Evolutionary conservation across 2,888 invertebrate genomes (phyloP).

Genomic region (Junonia oenone): DNA sequence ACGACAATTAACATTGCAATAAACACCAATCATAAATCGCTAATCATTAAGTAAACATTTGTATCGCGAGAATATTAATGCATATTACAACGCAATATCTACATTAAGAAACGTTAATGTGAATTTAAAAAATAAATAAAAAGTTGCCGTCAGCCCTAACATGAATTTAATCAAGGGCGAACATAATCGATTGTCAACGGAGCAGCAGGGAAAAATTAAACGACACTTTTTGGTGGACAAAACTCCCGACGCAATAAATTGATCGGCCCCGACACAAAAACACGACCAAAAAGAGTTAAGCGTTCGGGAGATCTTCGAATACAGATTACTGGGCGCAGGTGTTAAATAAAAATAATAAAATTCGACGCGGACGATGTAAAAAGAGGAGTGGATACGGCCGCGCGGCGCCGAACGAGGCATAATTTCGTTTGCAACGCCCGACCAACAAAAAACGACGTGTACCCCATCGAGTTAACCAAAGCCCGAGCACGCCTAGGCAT

Average conservation of each 20-base stretch:
- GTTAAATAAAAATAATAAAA: slow-evolving; percentile 80
- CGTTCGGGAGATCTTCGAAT: slow-evolving; percentile 75
- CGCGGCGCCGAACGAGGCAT: slow-evolving; percentile 70
- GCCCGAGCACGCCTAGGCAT: slow-evolving; percentile 44
- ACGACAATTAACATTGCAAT: slow-evolving; percentile 21
- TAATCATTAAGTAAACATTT: slow-evolving; percentile 16
- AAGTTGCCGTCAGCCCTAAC: slow-evolving; percentile 18
- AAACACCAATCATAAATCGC: slow-evolving; percentile 17
- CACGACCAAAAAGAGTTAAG: slow-evolving; percentile 75
- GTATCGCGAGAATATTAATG: slow-evolving; percentile 8
- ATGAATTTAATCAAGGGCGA: slow-evolving; percentile 52
- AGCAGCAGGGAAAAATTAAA: slow-evolving; percentile 69
- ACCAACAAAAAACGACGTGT: slow-evolving; percentile 61
- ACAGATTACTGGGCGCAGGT: slow-evolving; percentile 77
- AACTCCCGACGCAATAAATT: slow-evolving; percentile 68
- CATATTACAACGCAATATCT: not conserved
- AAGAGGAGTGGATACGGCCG: slow-evolving; percentile 67
- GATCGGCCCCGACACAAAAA: slow-evolving; percentile 56
- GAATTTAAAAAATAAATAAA: slow-evolving; percentile 5
- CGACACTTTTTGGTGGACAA: slow-evolving; percentile 67
- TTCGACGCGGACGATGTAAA: slow-evolving; percentile 62
- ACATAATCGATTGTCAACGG: slow-evolving; percentile 68
- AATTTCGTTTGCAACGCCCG: slow-evolving; percentile 67
- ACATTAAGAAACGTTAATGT: not conserved
- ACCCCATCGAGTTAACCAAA: slow-evolving; percentile 51